Evolutionary conservation across 1,140 invertebrate species (phyloP).

Genomic region (Polypedilum pembai): DNA sequence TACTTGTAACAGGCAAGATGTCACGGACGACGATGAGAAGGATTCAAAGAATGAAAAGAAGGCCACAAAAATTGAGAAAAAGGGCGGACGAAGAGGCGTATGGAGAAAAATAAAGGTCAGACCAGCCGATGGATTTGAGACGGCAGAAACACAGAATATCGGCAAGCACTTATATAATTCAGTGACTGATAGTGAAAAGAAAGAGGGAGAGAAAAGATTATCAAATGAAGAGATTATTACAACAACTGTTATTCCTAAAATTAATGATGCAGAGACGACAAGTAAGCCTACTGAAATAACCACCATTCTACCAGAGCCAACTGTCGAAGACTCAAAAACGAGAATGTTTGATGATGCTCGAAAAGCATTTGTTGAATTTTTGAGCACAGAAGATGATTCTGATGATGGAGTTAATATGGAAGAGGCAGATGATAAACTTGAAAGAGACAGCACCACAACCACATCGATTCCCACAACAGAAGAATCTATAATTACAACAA

Average conservation of each 20-base stretch:
- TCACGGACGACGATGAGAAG: not conserved
- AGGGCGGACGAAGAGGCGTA: conserved; percentile 45
- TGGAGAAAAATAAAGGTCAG: conserved; percentile 57
- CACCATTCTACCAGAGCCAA: not conserved
- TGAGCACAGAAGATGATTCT: conserved; percentile 39
- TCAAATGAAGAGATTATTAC: not conserved
- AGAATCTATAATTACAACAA: conserved; percentile 32
- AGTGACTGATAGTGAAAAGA: conserved; percentile 30
- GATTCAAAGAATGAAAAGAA: conserved; percentile 29
- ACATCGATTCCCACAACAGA: conserved; percentile 35
- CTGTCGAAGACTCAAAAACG: conserved; percentile 28
- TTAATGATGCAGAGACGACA: conserved; percentile 28
- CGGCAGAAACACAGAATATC: conserved; percentile 57
- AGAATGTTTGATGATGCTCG: conserved; percentile 42
- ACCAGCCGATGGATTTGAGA: conserved; percentile 55
- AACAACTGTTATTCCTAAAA: not conserved
- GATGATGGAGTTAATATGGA: conserved; percentile 34
- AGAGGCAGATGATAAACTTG: conserved; percentile 35
- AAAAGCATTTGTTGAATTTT: conserved; percentile 40
- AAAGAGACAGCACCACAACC: conserved; percentile 33
- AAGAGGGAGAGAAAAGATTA: not conserved
- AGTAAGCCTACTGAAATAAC: conserved; percentile 22
- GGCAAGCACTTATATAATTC: conserved; percentile 39
- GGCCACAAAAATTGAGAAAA: conserved; percentile 34
- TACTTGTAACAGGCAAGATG: not conserved